Evolutionary conservation across 2,888 invertebrate species (phyloP).

Genomic region (Acanthopleura granulata): DNA sequence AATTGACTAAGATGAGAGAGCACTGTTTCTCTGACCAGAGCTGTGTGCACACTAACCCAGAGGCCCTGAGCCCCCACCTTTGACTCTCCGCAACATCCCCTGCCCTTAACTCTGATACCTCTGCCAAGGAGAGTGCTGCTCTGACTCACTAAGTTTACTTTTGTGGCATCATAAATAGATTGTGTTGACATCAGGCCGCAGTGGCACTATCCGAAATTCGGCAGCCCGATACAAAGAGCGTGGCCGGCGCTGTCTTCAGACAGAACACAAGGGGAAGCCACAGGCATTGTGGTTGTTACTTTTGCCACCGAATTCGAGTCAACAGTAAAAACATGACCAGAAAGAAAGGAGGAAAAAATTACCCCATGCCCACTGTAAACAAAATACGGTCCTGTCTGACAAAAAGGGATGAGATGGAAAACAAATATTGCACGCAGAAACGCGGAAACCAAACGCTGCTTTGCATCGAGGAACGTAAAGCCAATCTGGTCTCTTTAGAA

Average conservation of each 20-base stretch:
- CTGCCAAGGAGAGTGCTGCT: background rate
- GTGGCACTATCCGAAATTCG: constrained; percentile 7
- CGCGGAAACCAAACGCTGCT: background rate
- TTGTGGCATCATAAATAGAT: constrained; percentile 22
- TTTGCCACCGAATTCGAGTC: constrained; percentile 16
- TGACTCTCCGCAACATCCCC: background rate
- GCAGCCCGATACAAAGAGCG: constrained; percentile 15
- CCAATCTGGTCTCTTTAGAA: background rate
- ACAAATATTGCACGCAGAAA: constrained; percentile 3
- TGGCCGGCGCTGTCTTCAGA: background rate
- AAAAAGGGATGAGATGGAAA: background rate
- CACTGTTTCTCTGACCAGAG: no score
- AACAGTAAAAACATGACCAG: constrained; percentile 18
- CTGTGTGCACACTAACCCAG: no score
- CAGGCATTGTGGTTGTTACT: constrained; percentile 5
- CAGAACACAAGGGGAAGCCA: constrained; percentile 15
- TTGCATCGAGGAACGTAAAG: background rate
- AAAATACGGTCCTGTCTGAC: background rate
- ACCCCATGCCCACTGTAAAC: background rate
- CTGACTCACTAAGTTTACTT: constrained; percentile 22
- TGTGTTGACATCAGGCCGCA: constrained; percentile 18
- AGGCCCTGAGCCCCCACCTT: background rate
- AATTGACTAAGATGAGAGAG: no score
- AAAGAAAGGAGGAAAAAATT: constrained; percentile 18
- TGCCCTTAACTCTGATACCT: background rate